These are phyloP conservation scores for Ahaetulla prasina DNA, from an alignment of 2,113 vertebrate genomes.

Conservation along the genomic window DNA sequence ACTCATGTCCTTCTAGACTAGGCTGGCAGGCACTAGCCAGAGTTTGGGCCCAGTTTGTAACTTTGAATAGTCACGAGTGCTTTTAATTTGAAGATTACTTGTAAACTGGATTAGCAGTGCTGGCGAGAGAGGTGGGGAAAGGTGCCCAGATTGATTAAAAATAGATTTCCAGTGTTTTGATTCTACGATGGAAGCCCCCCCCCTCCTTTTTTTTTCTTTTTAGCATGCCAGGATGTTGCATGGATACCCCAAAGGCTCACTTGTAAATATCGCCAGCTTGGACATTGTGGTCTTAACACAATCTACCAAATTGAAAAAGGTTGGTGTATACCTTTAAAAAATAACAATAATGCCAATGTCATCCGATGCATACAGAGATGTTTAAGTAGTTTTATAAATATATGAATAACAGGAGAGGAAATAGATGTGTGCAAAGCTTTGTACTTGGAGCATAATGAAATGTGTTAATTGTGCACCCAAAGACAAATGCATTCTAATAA, in stretches of 20 bases:
- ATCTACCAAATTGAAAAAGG: neutral
- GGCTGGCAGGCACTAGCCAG: neutral
- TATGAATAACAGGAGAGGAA: neutral
- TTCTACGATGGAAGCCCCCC: neutral
- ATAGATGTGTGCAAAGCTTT: neutral
- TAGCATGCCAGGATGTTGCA: neutral
- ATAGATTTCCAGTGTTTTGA: neutral
- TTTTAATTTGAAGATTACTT: neutral
- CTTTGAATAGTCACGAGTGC: neutral
- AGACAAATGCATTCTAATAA: conserved; percentile 1
- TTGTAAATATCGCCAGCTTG: neutral
- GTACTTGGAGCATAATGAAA: neutral
- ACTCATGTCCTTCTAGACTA: neutral
- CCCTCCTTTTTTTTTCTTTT: neutral
- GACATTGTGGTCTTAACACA: neutral
- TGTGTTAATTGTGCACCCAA: neutral
- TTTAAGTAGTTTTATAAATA: neutral
- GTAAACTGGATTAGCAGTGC: neutral
- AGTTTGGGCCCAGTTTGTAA: neutral
- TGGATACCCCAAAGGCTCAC: neutral
- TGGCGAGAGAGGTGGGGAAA: neutral
- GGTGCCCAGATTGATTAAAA: neutral
- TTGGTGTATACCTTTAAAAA: neutral
- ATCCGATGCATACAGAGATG: neutral
- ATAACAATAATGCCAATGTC: neutral